Conservation (phyloP, 2,888 invertebrate genomes). For the Pollenia griseotomentosa region DNA sequence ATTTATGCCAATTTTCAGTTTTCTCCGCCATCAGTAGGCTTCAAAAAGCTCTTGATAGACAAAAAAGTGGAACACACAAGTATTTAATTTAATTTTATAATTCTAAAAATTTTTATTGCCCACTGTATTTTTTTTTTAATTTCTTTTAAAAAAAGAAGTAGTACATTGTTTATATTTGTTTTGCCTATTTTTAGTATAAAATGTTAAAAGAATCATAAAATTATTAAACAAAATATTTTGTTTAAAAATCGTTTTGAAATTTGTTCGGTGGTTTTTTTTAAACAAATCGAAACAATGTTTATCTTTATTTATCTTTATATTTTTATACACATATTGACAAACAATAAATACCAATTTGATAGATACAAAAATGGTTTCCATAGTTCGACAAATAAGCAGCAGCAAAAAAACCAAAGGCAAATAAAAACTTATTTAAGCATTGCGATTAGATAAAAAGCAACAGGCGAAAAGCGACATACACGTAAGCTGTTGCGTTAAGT, state of each 20-base stretch:
- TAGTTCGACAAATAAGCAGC: constrained; percentile 3
- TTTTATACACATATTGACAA: constrained; percentile 42
- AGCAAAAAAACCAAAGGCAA: background rate
- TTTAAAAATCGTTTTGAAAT: background rate
- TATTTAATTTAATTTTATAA: too few relatives aligned
- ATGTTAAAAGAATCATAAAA: too few relatives aligned
- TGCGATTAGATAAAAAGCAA: background rate
- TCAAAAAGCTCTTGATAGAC: too few relatives aligned
- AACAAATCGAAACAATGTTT: constrained; percentile 52
- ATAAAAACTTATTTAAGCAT: background rate
- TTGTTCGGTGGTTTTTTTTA: background rate
- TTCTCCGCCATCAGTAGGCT: too few relatives aligned
- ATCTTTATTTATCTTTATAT: constrained; percentile 54
- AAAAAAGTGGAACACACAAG: too few relatives aligned
- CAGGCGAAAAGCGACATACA: background rate
- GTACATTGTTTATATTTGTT: too few relatives aligned
- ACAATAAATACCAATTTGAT: constrained; percentile 45
- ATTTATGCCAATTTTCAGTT: too few relatives aligned
- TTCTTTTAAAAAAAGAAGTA: too few relatives aligned
- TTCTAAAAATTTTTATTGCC: too few relatives aligned
- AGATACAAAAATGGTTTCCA: constrained; percentile 38
- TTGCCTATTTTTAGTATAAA: too few relatives aligned
- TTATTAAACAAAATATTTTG: background rate
- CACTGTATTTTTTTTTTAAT: too few relatives aligned
- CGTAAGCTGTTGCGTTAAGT: too few relatives aligned